A percentile compares a stretch with the other conserved stretches of the same genome.
Evolutionary conservation across 2,797 vertebrate genomes (phyloP).

Genomic region (Tragelaphus eurycerus): DNA sequence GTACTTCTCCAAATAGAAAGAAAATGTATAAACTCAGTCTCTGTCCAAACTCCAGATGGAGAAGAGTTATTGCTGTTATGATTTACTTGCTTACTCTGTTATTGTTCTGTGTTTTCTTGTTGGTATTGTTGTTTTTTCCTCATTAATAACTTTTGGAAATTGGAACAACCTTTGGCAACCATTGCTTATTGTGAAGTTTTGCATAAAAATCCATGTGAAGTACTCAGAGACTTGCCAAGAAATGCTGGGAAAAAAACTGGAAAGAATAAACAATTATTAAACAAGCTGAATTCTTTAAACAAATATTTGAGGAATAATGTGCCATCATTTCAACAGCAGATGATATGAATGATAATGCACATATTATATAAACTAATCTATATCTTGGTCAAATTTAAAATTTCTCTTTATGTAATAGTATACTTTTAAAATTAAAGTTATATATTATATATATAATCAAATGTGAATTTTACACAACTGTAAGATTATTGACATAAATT

Average conservation of each 20-base stretch:
- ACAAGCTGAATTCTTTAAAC: slow-evolving; percentile 37
- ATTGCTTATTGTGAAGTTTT: slow-evolving; percentile 44
- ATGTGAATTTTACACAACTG: background rate
- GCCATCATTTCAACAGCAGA: slow-evolving; percentile 34
- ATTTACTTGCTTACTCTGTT: background rate
- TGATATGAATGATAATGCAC: slow-evolving; percentile 37
- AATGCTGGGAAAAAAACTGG: background rate
- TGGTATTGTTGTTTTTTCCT: background rate
- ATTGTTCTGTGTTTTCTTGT: background rate
- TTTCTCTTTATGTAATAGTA: slow-evolving; percentile 26
- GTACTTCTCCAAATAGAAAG: background rate
- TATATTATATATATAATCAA: background rate
- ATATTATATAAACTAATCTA: slow-evolving; percentile 16
- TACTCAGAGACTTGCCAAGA: slow-evolving; percentile 44
- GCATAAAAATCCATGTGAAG: slow-evolving; percentile 21
- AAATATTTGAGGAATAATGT: background rate
- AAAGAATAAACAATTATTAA: slow-evolving; percentile 58
- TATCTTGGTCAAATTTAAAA: background rate
- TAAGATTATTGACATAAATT: background rate
- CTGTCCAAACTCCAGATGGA: background rate
- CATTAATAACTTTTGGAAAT: slow-evolving; percentile 34
- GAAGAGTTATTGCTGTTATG: background rate
- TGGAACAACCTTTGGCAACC: background rate
- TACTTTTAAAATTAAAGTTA: background rate
- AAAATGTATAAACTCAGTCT: background rate